Base-by-base conservation (phyloP, 1,140 invertebrate genomes). In the Dolichoris vasculosae region DNA sequence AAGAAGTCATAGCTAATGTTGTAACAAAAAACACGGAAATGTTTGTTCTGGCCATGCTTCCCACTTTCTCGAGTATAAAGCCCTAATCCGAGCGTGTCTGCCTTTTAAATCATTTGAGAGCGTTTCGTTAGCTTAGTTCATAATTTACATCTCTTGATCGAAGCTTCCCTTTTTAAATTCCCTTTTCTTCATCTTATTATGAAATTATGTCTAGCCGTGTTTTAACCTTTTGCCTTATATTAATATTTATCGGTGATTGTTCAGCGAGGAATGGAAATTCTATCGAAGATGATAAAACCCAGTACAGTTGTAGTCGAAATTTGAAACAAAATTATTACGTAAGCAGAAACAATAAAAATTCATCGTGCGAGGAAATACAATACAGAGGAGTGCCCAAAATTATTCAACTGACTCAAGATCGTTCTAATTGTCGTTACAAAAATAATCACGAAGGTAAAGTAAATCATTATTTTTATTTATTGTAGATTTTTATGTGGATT, bases 271-370 rank as follows among this genome's bases (percentile, higher is more conserved):
- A 64, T 46, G 78, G 40, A 6, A 75, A 76, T 9, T 86, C 71
- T 1, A 40, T 86, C 11, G 67, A 20, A 20, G 79, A 86, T 38
- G 79, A 82, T 35, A 55, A 46, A 43, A 32, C 40, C 2, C 38
- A 67, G 9, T 55, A 77, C 15, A 82, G 84, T 40, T 89, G 89
- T 76, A 88, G 86, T 69, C 48, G 38, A 38, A 87, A 85, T 78
- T 85, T 87, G 23, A 83, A 82, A 63, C 59, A 55, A 35, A 55
- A 76, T 23, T 30, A 30, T 0, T 90, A 90, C 71, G 69, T 89
- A 40, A 89, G 85, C 69, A 87, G 63, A 75, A 90, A 90, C n/a
- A 88, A 89, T 51, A 78, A 86, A 13, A 88, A 82, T 84, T 88
- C 84, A 1, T 88, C 86, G 23, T 90, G 89, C 73, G 75, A 89